Percentiles rank a stretch among this genome's conserved stretches.
These are phyloP conservation scores for Carpatolechia fugitivella DNA, from an alignment of 2,888 invertebrate genomes.

Conservation along the genomic window DNA sequence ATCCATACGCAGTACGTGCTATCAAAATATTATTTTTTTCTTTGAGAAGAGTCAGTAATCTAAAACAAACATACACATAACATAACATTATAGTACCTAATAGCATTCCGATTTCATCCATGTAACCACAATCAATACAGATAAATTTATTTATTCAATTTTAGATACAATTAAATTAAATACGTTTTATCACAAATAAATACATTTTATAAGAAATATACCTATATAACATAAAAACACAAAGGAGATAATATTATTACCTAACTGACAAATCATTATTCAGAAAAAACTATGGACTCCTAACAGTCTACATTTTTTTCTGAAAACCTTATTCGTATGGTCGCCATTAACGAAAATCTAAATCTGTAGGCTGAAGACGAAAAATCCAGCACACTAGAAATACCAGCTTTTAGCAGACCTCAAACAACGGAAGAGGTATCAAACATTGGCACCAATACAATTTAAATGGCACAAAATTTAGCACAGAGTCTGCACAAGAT, in stretches of 20 bases:
- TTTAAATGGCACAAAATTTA: constrained; percentile 17
- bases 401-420: constrained; percentile 60
- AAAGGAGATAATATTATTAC: neutral
- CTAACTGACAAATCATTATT: neutral
- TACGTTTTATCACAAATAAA: too few relatives aligned
- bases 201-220: neutral
- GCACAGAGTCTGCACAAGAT: neutral
- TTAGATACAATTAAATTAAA: too few relatives aligned
- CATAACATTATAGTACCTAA: too few relatives aligned
- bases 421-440: constrained; percentile 66
- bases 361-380: constrained; percentile 65
- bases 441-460: constrained; percentile 36
- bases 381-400: constrained; percentile 59
- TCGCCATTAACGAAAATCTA: constrained; percentile 64
- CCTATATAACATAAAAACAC: neutral
- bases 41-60: too few relatives aligned
- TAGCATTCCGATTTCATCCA: too few relatives aligned
- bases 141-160: too few relatives aligned
- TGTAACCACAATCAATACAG: too few relatives aligned
- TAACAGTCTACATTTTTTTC: neutral
- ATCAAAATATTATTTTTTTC: too few relatives aligned
- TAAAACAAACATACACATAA: too few relatives aligned
- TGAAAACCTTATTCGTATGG: constrained; percentile 44
- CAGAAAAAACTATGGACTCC: neutral
- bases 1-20: neutral